Evolutionary conservation across 2,888 invertebrate species (phyloP).

Genomic region (Disparrhopalites patrizii): DNA sequence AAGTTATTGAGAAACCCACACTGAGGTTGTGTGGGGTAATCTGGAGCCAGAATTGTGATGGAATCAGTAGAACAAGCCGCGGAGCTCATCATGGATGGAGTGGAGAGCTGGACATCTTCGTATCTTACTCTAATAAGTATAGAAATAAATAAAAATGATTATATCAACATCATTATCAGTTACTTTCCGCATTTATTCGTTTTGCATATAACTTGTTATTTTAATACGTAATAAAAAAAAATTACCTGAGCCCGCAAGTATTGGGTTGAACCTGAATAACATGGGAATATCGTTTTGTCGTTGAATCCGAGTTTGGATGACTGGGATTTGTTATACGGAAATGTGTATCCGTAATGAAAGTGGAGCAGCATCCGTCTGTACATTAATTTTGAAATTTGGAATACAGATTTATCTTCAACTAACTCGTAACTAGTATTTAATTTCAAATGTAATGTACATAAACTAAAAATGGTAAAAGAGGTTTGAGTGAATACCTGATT

Average conservation of each 20-base stretch:
- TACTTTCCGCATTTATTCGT: not conserved
- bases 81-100: not conserved
- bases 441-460: too few species aligned
- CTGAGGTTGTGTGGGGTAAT: constrained; percentile 6
- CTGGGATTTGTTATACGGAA: constrained; percentile 12
- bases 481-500: too few species aligned
- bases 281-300: constrained; percentile 1
- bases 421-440: too few species aligned
- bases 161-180: not conserved
- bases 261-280: not conserved
- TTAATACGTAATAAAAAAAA: not conserved
- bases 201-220: not conserved
- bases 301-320: constrained; percentile 1
- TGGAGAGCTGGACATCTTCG: not conserved
- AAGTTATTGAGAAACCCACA: constrained; percentile 10
- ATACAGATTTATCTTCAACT: too few species aligned
- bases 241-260: constrained; percentile 9
- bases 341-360: not conserved
- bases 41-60: not conserved
- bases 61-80: constrained; percentile 6
- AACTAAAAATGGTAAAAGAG: too few species aligned
- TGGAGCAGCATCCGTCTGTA: not conserved
- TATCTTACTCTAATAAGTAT: constrained; percentile 1
- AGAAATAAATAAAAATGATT: not conserved
- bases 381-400: too few species aligned